Evolutionary conservation across 2,888 invertebrate species (phyloP), one percentile per base, ranked within the genome.

Genomic region (Gonocerus acuteangulatus): DNA sequence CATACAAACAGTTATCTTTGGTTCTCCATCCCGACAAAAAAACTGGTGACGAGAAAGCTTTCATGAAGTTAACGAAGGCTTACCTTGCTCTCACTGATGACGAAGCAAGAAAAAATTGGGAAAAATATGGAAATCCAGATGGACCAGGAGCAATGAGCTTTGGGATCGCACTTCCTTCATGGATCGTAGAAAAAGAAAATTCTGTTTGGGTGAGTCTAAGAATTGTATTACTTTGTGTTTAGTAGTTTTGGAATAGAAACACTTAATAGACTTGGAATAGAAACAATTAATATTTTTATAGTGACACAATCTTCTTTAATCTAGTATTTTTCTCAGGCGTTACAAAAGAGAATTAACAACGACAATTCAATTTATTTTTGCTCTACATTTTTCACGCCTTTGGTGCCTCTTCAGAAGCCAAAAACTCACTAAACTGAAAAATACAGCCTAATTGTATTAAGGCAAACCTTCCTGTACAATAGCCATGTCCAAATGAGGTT

Each of bases 111-210:
- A 87, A 88, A 73, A 99, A 99, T 77, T 99, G 95, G 93, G 95
- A 97, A 73, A 92, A 92, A 74, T 95, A 96, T 81, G 99, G 99
- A 19, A 99, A 99, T 79, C 99, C 99, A 1, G 99, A 99, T 80
- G 99, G 99, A 2, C 99, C 99, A 0, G 96, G 95, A 66, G 97
- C 95, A 21, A 97, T 95, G 85, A 94, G 93, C 70, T 99, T 99
- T 81, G 99, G 99, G 62, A 99, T 99, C 73, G 99, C 99, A 6
- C 75, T 99, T 58, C 99, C 99, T 4, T 96, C 97, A 59, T 99
- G 99, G 99, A 95, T 99, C 74, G 95, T 99, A 9, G 96, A 97
- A 73, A 95, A 97, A 74, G 95, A 99, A 76, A 99, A 99, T 74
- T 96, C 96, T 68, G 86, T 97, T 21, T 96, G 95, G 95, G 96